phyloP scores from a whole-genome alignment of 2,797 vertebrate species.

The Muscicapa striata region DNA sequence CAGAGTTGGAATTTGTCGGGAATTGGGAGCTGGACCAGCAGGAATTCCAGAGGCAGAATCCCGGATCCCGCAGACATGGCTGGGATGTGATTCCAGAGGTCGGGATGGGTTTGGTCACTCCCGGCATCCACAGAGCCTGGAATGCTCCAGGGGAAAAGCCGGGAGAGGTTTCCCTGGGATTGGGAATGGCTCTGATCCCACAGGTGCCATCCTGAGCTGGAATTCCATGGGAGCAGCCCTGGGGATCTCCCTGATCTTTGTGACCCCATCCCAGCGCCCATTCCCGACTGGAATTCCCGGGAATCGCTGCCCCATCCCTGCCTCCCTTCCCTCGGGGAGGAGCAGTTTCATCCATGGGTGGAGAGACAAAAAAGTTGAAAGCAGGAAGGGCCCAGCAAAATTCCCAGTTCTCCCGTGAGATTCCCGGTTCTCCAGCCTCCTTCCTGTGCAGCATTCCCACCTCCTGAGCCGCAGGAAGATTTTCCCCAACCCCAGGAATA shows the following conservation, averaged over 20 bases:
- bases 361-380: slow-evolving; percentile 35
- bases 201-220: background rate
- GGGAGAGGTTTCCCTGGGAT: background rate
- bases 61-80: rapidly evolving
- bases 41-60: background rate
- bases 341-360: slow-evolving; percentile 15
- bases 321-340: background rate
- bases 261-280: rapidly evolving
- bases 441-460: background rate
- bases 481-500: background rate
- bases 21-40: background rate
- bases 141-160: background rate
- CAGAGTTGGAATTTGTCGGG: rapidly evolving
- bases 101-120: background rate
- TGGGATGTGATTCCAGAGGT: background rate
- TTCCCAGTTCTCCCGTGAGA: rapidly evolving
- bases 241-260: background rate
- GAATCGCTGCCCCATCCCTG: background rate
- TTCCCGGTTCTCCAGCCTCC: background rate
- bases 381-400: background rate
- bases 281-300: background rate
- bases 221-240: background rate
- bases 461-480: background rate
- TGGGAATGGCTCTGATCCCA: background rate
- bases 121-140: background rate